phyloP scores from a whole-genome alignment of 2,113 vertebrate genomes.

The Pachyramphus minor region DNA sequence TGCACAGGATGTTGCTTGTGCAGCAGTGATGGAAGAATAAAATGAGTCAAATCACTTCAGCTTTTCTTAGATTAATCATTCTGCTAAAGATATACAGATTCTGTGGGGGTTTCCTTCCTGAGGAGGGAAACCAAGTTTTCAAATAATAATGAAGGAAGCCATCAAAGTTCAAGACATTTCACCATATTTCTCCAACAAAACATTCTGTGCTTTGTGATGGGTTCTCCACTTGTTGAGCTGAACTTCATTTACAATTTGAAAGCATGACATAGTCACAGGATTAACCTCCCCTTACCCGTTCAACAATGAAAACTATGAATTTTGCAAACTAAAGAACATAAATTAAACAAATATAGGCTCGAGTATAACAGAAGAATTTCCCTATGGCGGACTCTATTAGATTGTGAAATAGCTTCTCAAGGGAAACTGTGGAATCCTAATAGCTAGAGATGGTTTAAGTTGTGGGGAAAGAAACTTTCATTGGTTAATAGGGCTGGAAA shows the following conservation, averaged over 20 bases:
- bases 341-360: not conserved
- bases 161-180: not conserved
- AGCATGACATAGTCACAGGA: not conserved
- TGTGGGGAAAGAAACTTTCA: not conserved
- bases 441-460: not conserved
- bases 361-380: conserved; percentile 11
- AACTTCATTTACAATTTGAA: not conserved
- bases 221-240: not conserved
- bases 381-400: not conserved
- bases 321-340: not conserved
- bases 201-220: not conserved
- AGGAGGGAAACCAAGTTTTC: not conserved
- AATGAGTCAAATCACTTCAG: not conserved
- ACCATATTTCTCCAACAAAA: not conserved
- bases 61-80: not conserved
- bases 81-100: not conserved
- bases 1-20: not conserved
- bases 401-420: not conserved
- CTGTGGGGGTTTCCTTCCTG: not conserved
- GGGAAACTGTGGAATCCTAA: conserved; percentile 8
- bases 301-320: not conserved
- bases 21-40: not conserved
- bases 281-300: not conserved
- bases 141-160: not conserved
- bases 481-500: not conserved